Evolutionary conservation across 2,113 vertebrate species (phyloP).

Genomic region (Hyla sarda): DNA sequence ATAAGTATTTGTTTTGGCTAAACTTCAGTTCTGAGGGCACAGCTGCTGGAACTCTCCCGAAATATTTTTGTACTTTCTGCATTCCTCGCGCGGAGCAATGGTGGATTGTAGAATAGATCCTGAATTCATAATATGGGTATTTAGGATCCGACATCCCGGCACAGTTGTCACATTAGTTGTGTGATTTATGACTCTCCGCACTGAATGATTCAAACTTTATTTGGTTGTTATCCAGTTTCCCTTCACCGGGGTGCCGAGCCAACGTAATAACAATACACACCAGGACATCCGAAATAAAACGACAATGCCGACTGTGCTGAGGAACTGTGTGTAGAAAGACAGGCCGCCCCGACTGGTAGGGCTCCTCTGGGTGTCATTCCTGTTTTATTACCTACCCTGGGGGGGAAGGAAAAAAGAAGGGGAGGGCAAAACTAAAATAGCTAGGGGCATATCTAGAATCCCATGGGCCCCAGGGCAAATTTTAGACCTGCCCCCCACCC

Average conservation of each 20-base stretch:
- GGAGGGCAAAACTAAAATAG: no score
- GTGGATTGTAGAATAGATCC: background rate
- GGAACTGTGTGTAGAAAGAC: background rate
- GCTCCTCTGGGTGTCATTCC: background rate
- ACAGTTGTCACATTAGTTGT: background rate
- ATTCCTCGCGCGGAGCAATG: background rate
- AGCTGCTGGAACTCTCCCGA: background rate
- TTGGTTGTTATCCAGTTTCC: conserved; percentile 25
- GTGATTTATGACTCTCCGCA: conserved; percentile 6
- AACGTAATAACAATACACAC: background rate
- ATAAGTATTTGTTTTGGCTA: background rate
- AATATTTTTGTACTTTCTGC: background rate
- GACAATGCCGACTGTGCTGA: background rate
- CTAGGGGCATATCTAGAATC: no score
- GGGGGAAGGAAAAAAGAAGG: no score
- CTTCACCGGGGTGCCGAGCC: conserved; percentile 7
- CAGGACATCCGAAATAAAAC: background rate
- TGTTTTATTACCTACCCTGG: no score
- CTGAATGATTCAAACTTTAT: conserved; percentile 10
- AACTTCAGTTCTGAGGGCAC: background rate
- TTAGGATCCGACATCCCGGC: background rate
- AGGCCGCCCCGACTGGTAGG: background rate
- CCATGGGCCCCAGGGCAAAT: no score
- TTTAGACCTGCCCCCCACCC: no score
- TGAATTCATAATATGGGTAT: background rate